Evolutionary conservation across 2,888 invertebrate genomes (phyloP).

Genomic region (Seira musarum): DNA sequence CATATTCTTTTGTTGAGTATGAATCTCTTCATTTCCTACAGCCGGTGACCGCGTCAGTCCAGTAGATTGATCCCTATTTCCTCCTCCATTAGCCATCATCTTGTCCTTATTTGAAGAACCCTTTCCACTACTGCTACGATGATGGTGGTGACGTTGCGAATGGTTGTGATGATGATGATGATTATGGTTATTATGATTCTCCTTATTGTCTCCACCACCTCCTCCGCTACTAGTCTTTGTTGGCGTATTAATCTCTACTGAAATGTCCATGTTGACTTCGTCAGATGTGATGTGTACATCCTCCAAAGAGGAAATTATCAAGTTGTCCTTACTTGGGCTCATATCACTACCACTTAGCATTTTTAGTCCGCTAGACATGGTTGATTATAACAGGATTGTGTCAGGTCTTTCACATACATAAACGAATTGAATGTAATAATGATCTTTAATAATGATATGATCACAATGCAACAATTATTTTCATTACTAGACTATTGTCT

Average conservation of each 20-base stretch:
- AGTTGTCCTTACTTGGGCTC: slow-evolving; percentile 63
- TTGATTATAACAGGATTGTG: slow-evolving; percentile 1
- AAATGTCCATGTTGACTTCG: slow-evolving; percentile 51
- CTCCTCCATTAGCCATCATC: slow-evolving; percentile 16
- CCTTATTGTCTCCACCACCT: slow-evolving; percentile 34
- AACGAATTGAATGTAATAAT: too few species aligned
- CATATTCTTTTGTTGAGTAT: slow-evolving; percentile 46
- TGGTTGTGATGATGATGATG: too few species aligned
- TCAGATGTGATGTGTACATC: slow-evolving; percentile 56
- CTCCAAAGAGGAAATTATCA: slow-evolving; percentile 60
- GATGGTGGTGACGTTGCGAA: not conserved
- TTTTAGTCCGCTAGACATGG: slow-evolving; percentile 61
- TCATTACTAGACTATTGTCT: too few species aligned
- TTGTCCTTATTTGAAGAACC: slow-evolving; percentile 35
- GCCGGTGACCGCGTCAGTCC: not conserved
- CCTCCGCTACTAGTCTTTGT: slow-evolving; percentile 15
- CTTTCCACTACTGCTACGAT: not conserved
- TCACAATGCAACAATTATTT: too few species aligned
- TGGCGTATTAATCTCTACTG: slow-evolving; percentile 47
- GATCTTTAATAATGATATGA: too few species aligned
- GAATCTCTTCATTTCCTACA: slow-evolving; percentile 21
- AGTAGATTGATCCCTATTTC: slow-evolving; percentile 7
- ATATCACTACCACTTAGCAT: slow-evolving; percentile 61
- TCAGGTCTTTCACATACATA: too few species aligned
- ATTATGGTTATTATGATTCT: slow-evolving; percentile 29